Evolutionary conservation across 2,888 invertebrate species (phyloP), one percentile per base, ranked within the genome.

Genomic region (Portevinia maculata): DNA sequence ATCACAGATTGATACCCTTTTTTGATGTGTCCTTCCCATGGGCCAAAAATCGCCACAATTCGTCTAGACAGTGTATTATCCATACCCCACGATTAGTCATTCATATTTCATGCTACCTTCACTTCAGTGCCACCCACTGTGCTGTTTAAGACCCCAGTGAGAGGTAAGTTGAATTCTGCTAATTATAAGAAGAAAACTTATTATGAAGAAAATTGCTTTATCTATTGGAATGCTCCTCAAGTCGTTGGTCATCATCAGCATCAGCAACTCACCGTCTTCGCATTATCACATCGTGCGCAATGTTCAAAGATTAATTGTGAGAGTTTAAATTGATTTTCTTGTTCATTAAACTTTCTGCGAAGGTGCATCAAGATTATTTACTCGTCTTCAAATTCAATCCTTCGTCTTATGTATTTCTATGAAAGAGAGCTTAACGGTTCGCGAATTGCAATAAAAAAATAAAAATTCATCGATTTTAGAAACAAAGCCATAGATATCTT

Each of bases 21-120:
- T n/a, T n/a, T n/a, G n/a, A n/a, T n/a, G n/a, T n/a, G n/a, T n/a
- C n/a, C n/a, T n/a, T n/a, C n/a, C n/a, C n/a, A n/a, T n/a, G n/a
- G n/a, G n/a, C n/a, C n/a, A n/a, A n/a, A n/a, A 17, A 19, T 11
- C 17, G 32, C 52, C 32, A 19, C 19, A 9, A 8, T 0, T 0
- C 32, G 34, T 53, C 53, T 53, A 53, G 53, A 53, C 34, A 5
- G 32, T 41, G 41, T 15, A 24, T 24, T 7, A 6, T 13, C 1
- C 13, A 19, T 15, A 34, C n/a, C 32, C 32, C 6, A 50, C 39
- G 17, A 13, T 17, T 41, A 6, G 39, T 13, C 13, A 41, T 41
- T 41, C 15, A 41, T 41, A 17, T 41, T 41, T 41, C 41, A 41
- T 41, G 15, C 17, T 41, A n/a, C 8, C 41, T 17, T 7, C 7